Conservation (phyloP, 2,113 vertebrate genomes). For the Halichoerus grypus region DNA sequence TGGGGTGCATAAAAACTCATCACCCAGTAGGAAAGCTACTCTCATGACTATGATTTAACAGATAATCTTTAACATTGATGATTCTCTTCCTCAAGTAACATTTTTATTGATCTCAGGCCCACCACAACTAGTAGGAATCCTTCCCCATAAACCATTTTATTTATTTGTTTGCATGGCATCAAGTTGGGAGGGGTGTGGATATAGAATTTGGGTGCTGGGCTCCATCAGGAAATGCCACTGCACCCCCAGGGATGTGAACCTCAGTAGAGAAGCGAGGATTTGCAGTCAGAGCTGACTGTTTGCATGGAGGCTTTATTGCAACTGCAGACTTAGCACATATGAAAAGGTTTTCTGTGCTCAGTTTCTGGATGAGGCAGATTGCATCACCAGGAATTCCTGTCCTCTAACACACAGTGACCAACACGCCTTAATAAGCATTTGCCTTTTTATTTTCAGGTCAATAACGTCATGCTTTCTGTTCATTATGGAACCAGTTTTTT, state of each 20-base stretch:
- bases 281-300: constrained; percentile 83
- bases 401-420: constrained; percentile 85
- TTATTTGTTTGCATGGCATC: constrained; percentile 76
- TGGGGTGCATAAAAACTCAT: not conserved
- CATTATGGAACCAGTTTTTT: constrained; percentile 80
- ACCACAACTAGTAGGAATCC: constrained; percentile 51
- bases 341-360: constrained; percentile 90
- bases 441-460: constrained; percentile 85
- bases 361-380: constrained; percentile 87
- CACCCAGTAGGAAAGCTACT: not conserved
- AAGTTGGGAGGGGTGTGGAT: constrained; percentile 65
- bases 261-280: constrained; percentile 79
- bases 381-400: constrained; percentile 87
- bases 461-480: constrained; percentile 85
- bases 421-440: constrained; percentile 83
- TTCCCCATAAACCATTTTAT: constrained; percentile 51
- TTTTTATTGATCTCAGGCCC: constrained; percentile 4
- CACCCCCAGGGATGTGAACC: constrained; percentile 78
- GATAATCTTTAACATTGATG: not conserved
- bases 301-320: constrained; percentile 87
- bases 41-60: not conserved
- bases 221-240: constrained; percentile 76
- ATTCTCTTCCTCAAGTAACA: constrained; percentile 29
- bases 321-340: constrained; percentile 88
- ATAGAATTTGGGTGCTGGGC: constrained; percentile 71